Percentiles rank a stretch among this genome's conserved stretches.
These are phyloP conservation scores for Cirrhinus mrigala DNA, from an alignment of 2,797 vertebrate species.

Conservation along the genomic window DNA sequence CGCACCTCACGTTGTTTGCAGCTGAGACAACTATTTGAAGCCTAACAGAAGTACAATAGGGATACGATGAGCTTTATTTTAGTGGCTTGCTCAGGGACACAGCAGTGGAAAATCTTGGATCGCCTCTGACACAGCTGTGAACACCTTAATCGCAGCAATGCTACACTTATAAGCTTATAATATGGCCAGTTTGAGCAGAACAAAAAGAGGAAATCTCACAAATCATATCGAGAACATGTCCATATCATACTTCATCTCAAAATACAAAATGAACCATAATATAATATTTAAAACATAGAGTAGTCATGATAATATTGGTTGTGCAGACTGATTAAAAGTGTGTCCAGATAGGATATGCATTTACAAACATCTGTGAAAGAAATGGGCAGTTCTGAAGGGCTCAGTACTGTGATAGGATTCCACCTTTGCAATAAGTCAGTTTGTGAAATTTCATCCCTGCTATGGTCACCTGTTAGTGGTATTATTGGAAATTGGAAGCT, in stretches of 20 bases:
- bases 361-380: neutral
- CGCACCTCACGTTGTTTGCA: neutral
- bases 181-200: neutral
- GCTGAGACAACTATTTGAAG: conserved; percentile 1
- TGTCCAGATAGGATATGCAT: neutral
- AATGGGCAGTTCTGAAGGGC: too few species aligned
- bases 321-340: too few species aligned
- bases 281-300: too few species aligned
- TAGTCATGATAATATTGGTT: too few species aligned
- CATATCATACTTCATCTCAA: neutral
- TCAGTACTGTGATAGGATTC: neutral
- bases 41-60: neutral
- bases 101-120: neutral
- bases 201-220: neutral
- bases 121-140: conserved; percentile 1
- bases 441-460: neutral
- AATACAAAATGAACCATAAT: too few species aligned
- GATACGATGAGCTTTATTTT: conserved; percentile 1
- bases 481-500: too few species aligned
- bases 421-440: too few species aligned
- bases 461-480: too few species aligned
- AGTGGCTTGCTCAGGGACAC: neutral
- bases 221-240: neutral
- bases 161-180: neutral
- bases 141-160: neutral